Evolutionary conservation across 1,140 invertebrate genomes (phyloP).

Genomic region (Pissodes strobi): DNA sequence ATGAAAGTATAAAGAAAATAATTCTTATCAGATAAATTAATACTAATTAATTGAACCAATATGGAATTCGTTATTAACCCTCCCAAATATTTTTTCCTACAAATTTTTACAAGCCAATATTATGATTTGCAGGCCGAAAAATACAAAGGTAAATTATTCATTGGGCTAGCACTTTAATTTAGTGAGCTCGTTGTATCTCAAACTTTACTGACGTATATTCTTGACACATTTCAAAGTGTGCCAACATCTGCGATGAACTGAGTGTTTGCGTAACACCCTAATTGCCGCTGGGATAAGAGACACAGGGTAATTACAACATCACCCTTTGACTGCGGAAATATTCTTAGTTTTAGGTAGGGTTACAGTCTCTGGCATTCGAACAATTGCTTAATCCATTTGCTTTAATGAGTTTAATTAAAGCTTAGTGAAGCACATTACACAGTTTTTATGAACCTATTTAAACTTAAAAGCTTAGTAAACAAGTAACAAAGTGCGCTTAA

Average conservation of each 20-base stretch:
- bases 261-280: conserved; percentile 35
- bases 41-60: no score
- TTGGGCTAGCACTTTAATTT: conserved; percentile 21
- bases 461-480: conserved; percentile 14
- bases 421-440: conserved; percentile 5
- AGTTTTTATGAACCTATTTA: conserved; percentile 20
- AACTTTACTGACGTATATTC: conserved; percentile 24
- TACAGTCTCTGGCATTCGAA: conserved; percentile 27
- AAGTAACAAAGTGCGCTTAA: neutral
- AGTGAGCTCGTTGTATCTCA: conserved; percentile 8
- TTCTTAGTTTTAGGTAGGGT: conserved; percentile 18
- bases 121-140: no score
- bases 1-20: no score
- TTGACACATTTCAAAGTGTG: conserved; percentile 33
- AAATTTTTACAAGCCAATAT: no score
- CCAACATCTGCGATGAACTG: conserved; percentile 31
- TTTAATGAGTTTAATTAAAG: conserved; percentile 27
- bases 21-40: no score
- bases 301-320: conserved; percentile 28
- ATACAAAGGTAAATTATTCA: conserved; percentile 26
- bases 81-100: no score
- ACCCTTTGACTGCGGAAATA: conserved; percentile 29
- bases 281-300: conserved; percentile 32
- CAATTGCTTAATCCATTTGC: conserved; percentile 32
- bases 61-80: no score